Percentiles rank a stretch among this genome's conserved stretches.
Evolutionary conservation across 2,888 invertebrate species (phyloP).

Genomic region (Caenorhabditis auriculariae): DNA sequence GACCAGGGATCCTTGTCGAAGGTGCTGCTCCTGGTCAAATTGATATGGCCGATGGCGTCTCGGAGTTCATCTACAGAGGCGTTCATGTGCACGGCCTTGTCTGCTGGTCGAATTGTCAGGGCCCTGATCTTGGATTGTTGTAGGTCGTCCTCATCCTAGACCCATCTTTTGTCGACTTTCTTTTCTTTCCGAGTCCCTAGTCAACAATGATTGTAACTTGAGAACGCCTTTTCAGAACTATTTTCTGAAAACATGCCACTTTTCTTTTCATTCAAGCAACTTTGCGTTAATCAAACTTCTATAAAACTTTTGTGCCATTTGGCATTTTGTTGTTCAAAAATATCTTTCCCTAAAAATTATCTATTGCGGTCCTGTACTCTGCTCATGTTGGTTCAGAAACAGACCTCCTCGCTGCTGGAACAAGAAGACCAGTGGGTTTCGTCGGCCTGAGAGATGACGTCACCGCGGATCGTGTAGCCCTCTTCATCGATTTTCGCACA

Average conservation of each 20-base stretch:
- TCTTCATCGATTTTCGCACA: slow-evolving; percentile 41
- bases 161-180: too few relatives aligned
- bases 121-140: slow-evolving; percentile 42
- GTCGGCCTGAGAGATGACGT: slow-evolving; percentile 15
- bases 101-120: slow-evolving; percentile 39
- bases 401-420: slow-evolving; percentile 34
- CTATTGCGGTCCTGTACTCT: too few relatives aligned
- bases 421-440: slow-evolving; percentile 46
- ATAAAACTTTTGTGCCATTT: too few relatives aligned
- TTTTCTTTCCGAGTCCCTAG: too few relatives aligned
- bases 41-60: slow-evolving; percentile 57
- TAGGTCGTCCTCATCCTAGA: slow-evolving; percentile 39
- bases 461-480: slow-evolving; percentile 39
- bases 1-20: slow-evolving; percentile 62
- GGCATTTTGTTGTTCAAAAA: too few relatives aligned
- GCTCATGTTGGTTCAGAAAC: background rate
- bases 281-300: too few relatives aligned
- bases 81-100: slow-evolving; percentile 26
- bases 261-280: too few relatives aligned
- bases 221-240: too few relatives aligned
- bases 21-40: slow-evolving; percentile 51
- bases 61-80: slow-evolving; percentile 55
- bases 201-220: too few relatives aligned
- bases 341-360: too few relatives aligned
- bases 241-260: too few relatives aligned